Percentiles rank a stretch among this genome's conserved stretches.
Evolutionary conservation across 2,797 vertebrate species (phyloP).

Genomic region (Streptopelia turtur): DNA sequence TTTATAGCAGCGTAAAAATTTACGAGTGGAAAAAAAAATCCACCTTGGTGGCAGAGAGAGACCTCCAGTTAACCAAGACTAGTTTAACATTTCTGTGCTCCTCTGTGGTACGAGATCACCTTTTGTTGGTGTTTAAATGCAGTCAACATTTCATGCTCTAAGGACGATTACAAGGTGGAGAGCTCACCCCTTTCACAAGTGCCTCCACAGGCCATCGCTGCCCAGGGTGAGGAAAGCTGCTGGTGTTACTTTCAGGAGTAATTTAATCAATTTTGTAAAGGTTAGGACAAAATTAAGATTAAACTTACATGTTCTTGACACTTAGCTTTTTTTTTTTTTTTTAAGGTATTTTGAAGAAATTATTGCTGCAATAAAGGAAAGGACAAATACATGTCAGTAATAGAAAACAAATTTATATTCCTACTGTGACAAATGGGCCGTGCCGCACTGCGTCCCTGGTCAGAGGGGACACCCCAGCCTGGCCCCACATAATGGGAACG

Average conservation of each 20-base stretch:
- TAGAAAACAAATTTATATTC: constrained; percentile 59
- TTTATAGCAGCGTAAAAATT: neutral
- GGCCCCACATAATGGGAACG: neutral
- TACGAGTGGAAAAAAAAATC: no score
- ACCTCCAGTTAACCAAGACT: neutral
- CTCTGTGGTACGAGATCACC: neutral
- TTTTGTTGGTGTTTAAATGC: neutral
- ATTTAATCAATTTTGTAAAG: constrained; percentile 47
- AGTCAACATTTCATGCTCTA: neutral
- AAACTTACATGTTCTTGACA: neutral
- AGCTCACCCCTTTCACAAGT: neutral
- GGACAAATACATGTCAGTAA: constrained; percentile 38
- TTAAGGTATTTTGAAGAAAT: constrained; percentile 29
- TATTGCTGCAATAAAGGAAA: constrained; percentile 55
- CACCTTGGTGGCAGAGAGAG: neutral
- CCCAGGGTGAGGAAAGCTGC: neutral
- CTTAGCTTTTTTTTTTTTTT: neutral
- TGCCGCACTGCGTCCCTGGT: fast-evolving
- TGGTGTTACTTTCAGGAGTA: neutral
- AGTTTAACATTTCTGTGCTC: neutral
- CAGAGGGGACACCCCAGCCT: fast-evolving
- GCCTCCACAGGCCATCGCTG: neutral
- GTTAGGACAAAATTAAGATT: constrained; percentile 65
- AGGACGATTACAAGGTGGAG: neutral
- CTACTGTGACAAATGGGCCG: constrained; percentile 32